Base-by-base conservation (phyloP, 2,888 invertebrate genomes). In the Steinernema carpocapsae region DNA sequence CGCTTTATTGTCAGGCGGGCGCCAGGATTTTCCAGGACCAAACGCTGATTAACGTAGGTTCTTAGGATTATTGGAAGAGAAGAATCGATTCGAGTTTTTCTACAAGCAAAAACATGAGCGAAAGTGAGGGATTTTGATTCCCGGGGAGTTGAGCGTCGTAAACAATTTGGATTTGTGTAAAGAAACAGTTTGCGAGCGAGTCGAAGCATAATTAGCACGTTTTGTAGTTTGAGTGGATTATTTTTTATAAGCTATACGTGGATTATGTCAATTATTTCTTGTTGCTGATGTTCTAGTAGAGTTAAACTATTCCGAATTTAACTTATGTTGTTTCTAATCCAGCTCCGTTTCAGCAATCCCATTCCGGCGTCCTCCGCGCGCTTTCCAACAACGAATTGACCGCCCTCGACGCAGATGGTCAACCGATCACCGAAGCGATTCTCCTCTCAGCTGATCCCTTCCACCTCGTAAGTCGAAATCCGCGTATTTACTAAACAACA, bases 1-100 rank as follows among this genome's bases (percentile, higher is more conserved):
- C 88, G 59, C 81, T 89, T 32, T 89, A 89, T 83, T 88, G 88
- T 73, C 87, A 86, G 76, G 89, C 89, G 3, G 89, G 89, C 74
- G 83, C 86, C 24, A 88, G 88, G 74, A 88, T 89, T 82, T 89
- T 89, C 83, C 83, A 84, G 45, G 83, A 87, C 75, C 77, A 78
- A 1, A 72, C 80, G 12, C 74, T 87, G n/a, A 79, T 86, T 1
- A 79, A 80, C 72, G 85, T 85, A 72, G 76, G 78, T 75, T 51
- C 12, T 76, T 10, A 7, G 19, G 14, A 74, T 78, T 37, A 37
- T 37, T 10, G n/a, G n/a, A n/a, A n/a, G n/a, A n/a, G 37, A 37
- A 37, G 37, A 37, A 37, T 37, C 37, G 37, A 24, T 51, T 24
- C 24, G 24, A 6, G 19, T 51, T n/a, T 32, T 3, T 14, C 37